Conservation (phyloP, 2,797 vertebrate genomes). For the Clarias fuscus region DNA sequence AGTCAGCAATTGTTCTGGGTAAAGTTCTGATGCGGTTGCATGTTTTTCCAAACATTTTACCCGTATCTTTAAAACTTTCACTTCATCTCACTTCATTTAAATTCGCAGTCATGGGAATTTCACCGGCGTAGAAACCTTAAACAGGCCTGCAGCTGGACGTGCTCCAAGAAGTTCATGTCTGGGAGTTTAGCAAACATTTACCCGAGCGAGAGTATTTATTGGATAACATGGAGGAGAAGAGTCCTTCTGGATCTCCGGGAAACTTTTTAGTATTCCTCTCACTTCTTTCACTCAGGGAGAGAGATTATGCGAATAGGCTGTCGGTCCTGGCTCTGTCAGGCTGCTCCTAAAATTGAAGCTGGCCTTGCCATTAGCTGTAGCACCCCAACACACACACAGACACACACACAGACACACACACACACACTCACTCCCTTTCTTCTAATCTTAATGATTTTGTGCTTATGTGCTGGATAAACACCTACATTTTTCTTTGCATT, state of each 20-base stretch:
- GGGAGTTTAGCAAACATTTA: conserved; percentile 40
- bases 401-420: not conserved
- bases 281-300: conserved; percentile 14
- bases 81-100: not conserved
- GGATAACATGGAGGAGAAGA: conserved; percentile 4
- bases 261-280: conserved; percentile 31
- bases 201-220: conserved; percentile 13
- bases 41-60: not conserved
- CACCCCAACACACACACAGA: not conserved
- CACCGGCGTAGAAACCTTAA: conserved; percentile 18
- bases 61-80: not conserved
- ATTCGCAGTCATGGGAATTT: not conserved
- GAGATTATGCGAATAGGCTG: conserved; percentile 20
- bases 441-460: not conserved
- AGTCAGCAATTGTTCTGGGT: conserved; percentile 6
- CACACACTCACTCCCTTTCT: not conserved
- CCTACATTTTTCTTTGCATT: not conserved
- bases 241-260: not conserved
- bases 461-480: not conserved
- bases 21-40: not conserved
- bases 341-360: not conserved
- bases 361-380: conserved; percentile 19
- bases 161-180: conserved; percentile 8
- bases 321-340: not conserved
- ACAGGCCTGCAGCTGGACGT: not conserved